A percentile compares a stretch with the other conserved stretches of the same genome.
These are phyloP conservation scores for Eumeta japonica DNA, from an alignment of 1,140 invertebrate species.

Conservation along the genomic window DNA sequence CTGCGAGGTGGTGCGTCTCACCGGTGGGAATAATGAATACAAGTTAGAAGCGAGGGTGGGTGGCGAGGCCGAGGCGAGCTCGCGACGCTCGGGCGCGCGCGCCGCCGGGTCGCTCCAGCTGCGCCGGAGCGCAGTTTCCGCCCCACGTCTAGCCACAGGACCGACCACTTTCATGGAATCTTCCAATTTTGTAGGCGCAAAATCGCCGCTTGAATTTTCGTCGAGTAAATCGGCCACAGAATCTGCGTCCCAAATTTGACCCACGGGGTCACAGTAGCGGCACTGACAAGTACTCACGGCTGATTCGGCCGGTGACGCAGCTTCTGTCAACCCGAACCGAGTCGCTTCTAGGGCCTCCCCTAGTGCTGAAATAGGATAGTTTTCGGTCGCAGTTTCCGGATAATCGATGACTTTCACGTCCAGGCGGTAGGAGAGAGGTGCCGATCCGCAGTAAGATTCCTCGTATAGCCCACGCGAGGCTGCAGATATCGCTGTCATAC, in stretches of 20 bases:
- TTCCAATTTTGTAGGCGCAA: slow-evolving; percentile 46
- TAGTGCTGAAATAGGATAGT: slow-evolving; percentile 41
- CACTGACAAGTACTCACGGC: slow-evolving; percentile 71
- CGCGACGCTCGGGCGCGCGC: slow-evolving; percentile 37
- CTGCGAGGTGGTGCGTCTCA: slow-evolving; percentile 41
- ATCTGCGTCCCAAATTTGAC: slow-evolving; percentile 75
- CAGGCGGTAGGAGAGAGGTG: slow-evolving; percentile 41
- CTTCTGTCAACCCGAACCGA: slow-evolving; percentile 38
- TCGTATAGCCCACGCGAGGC: slow-evolving; percentile 39
- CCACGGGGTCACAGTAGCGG: slow-evolving; percentile 74
- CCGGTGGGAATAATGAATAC: slow-evolving; percentile 59
- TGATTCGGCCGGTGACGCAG: slow-evolving; percentile 43
- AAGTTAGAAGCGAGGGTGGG: slow-evolving; percentile 36
- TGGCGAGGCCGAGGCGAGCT: slow-evolving; percentile 34
- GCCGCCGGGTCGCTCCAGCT: slow-evolving; percentile 65
- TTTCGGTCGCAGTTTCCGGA: slow-evolving; percentile 36
- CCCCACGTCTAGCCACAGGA: slow-evolving; percentile 32
- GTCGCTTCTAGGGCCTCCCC: slow-evolving; percentile 52
- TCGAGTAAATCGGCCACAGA: slow-evolving; percentile 43
- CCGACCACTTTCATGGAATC: slow-evolving; percentile 52
- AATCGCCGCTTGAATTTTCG: slow-evolving; percentile 48
- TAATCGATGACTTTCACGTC: slow-evolving; percentile 45
- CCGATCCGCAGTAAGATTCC: slow-evolving; percentile 42
- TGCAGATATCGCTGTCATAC: slow-evolving; percentile 31
- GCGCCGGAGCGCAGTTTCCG: slow-evolving; percentile 54